Evolutionary conservation across 2,888 invertebrate genomes (phyloP), one percentile per base, ranked within the genome.

Genomic region (Apotomis capreana): DNA sequence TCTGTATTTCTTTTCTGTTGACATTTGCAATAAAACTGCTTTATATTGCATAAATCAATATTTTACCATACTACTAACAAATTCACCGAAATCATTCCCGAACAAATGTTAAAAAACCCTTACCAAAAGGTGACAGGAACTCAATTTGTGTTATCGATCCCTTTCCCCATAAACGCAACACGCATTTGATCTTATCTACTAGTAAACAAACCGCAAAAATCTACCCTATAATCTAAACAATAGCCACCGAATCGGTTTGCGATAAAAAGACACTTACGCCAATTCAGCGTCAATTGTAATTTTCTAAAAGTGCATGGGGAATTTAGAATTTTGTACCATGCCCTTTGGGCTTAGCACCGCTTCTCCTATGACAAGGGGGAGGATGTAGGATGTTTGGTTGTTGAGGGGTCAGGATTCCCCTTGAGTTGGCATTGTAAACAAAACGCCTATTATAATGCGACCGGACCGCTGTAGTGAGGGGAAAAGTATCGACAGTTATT

Each of bases 391-490:
- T 80, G 77, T 83, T 83, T 69, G 73, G 74, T 8, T 74, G 72
- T 73, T 74, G 71, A 54, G 70, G 67, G 77, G 77, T 78, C 75
- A 59, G 76, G 84, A 84, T 86, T 86, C 90, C 90, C 91, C 92
- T 89, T 87, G 87, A 87, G 87, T 87, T 84, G 86, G 87, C 82
- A 88, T 88, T 89, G 91, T 91, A 92, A 92, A 92, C 91, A 91
- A 91, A 91, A 91, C 91, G 91, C 90, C 91, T 89, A 89, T 90
- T 90, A 90, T 89, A 91, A 91, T 90, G 88, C 86, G 84, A 85
- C 83, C 83, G 82, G 81, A 80, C 80, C 78, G 80, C 68, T 71
- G 60, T 87, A 89, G 90, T 80, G 89, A 76, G 84, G 87, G 73
- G 77, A 68, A 46, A 73, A 58, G 70, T 78, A 77, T 83, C 82